These are phyloP conservation scores for Willowsia nigromaculata DNA, from an alignment of 2,888 invertebrate species.

Conservation along the genomic window DNA sequence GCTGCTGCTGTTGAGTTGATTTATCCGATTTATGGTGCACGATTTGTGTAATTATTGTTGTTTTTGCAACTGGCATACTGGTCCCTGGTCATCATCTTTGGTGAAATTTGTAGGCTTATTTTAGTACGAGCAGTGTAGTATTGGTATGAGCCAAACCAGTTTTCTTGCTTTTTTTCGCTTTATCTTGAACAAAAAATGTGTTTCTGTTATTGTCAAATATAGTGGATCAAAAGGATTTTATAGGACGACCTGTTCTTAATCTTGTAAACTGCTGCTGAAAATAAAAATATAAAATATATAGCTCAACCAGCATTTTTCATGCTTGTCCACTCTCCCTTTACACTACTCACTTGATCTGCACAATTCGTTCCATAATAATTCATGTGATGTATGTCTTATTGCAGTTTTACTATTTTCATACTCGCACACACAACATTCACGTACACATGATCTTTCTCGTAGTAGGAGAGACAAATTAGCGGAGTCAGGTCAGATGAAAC, in stretches of 20 bases:
- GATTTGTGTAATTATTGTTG: conserved; percentile 56
- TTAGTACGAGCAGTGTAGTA: neutral
- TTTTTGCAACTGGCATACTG: conserved; percentile 28
- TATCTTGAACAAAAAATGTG: neutral
- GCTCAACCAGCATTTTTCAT: neutral
- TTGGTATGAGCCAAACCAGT: conserved; percentile 51
- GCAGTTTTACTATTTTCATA: neutral
- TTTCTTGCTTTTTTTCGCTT: conserved; percentile 6
- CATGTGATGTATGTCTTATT: neutral
- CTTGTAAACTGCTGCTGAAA: neutral
- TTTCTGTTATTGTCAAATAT: conserved; percentile 22
- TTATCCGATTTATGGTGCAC: conserved; percentile 55
- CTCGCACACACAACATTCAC: neutral
- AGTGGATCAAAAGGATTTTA: conserved; percentile 33
- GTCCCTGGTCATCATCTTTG: neutral
- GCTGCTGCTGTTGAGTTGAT: conserved; percentile 52
- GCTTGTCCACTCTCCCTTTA: conserved; percentile 10
- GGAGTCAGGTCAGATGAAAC: neutral
- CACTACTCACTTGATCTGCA: neutral
- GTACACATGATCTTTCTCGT: neutral
- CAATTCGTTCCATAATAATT: neutral
- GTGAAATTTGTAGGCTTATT: neutral
- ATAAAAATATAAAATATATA: neutral
- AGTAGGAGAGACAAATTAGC: neutral
- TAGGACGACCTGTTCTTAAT: conserved; percentile 9